Base-by-base conservation (phyloP, 2,113 vertebrate species). In the Felis chaus region DNA sequence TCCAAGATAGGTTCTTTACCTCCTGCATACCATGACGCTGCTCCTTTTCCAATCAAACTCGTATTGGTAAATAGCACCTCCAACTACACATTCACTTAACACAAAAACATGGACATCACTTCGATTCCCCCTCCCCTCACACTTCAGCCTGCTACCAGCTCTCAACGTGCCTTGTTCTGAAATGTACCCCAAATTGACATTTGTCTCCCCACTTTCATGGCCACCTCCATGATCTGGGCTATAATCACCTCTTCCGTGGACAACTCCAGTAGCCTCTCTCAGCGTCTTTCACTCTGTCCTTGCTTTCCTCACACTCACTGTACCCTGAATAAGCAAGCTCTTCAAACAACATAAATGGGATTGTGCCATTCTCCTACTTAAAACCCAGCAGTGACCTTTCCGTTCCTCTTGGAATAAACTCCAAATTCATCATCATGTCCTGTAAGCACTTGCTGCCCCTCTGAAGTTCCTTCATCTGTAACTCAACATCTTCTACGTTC, bases 391-490 rank as follows among this genome's bases (percentile, higher is more conserved):
- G 21, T 23, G 45, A 23, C 13, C 33, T 71, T 41, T 41, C 21
- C 50, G 5, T 53, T 89, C 89, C 29, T 71, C 87, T 84, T 76
- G 68, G 53, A 73, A 94, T 45, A 36, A 88, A 76, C 27, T 76
- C 76, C 18, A 45, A 12, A 39, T 69, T 61, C 57, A 10, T 89
- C 25, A 33, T 31, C 23, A n/a, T 25, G 74, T 16, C 74, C 76
- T 29, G 0, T 68, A 69, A 84, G 5, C 0, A 0, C 7, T 61
- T 80, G 0, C 33, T 50, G 4, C 27, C 19, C 78, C 71, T 92
- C 29, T 13, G 15, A 65, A 78, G 25, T 74, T 29, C 39, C 27
- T 81, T 80, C 31, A n/a, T 69, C 15, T 11, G 7, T n/a, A 80
- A 89, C 3, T 27, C 11, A 8, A 33, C 33, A 57, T 88, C n/a